Conservation (phyloP, 2,888 invertebrate genomes). For the Lasioglossum zephyrum region DNA sequence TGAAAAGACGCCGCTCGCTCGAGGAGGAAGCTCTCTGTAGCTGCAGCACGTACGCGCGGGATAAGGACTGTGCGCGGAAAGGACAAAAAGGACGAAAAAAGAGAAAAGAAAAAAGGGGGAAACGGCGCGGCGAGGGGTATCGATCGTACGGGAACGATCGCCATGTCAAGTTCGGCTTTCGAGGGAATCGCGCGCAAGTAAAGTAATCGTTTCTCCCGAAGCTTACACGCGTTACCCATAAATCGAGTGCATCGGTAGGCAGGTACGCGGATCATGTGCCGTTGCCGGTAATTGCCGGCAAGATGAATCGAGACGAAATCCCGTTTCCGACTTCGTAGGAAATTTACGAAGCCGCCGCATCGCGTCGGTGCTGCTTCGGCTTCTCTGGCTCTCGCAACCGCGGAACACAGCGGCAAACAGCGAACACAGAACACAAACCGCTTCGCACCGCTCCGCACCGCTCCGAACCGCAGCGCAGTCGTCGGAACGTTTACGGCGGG, state of each 20-base stretch:
- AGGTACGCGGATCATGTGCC: constrained; percentile 72
- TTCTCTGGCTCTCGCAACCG: not conserved
- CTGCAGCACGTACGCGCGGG: constrained; percentile 28
- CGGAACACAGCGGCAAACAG: not conserved
- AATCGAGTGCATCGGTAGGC: constrained; percentile 66
- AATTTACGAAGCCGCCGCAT: constrained; percentile 69
- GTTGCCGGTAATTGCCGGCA: constrained; percentile 73
- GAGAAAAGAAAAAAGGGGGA: constrained; percentile 32
- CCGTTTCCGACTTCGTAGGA: constrained; percentile 72
- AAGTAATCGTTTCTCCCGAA: constrained; percentile 67
- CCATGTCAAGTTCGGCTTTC: constrained; percentile 60
- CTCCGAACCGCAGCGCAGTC: not conserved
- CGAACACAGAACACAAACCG: not conserved
- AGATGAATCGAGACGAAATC: constrained; percentile 74
- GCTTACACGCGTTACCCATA: constrained; percentile 66
- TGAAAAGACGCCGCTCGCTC: constrained; percentile 17
- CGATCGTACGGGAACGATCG: constrained; percentile 51
- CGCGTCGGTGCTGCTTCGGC: not conserved
- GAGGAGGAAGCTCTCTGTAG: constrained; percentile 22
- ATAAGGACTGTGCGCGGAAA: not conserved
- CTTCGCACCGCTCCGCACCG: not conserved
- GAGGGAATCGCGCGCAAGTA: constrained; percentile 61
- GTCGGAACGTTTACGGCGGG: constrained; percentile 74
- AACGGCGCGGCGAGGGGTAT: constrained; percentile 35
- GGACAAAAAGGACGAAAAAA: constrained; percentile 6